Evolutionary conservation across 2,888 invertebrate genomes (phyloP).

Genomic region (Cryptocephalus primarius): DNA sequence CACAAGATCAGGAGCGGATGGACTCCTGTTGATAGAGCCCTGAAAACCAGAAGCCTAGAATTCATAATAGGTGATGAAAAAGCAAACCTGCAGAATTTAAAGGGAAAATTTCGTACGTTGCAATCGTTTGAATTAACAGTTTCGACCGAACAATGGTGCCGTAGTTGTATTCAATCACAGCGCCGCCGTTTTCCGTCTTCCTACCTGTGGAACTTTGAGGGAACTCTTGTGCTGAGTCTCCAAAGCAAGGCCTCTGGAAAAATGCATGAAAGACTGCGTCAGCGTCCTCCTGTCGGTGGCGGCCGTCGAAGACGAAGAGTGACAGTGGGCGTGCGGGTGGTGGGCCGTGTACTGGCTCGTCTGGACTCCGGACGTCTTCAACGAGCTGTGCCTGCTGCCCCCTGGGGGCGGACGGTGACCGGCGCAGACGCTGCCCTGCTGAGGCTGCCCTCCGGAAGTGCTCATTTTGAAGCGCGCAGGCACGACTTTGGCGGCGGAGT

Average conservation of each 20-base stretch:
- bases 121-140: too few species aligned
- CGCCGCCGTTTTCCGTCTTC: neutral
- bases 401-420: neutral
- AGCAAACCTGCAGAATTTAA: too few species aligned
- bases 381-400: conserved; percentile 26
- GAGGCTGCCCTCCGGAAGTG: conserved; percentile 22
- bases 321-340: conserved; percentile 10
- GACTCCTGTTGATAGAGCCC: conserved; percentile 40
- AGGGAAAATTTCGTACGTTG: too few species aligned
- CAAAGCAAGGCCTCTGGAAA: conserved; percentile 37
- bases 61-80: neutral
- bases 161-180: too few species aligned
- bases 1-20: conserved; percentile 48
- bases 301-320: conserved; percentile 5
- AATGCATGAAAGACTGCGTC: conserved; percentile 41
- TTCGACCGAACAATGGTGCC: too few species aligned
- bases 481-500: conserved; percentile 85
- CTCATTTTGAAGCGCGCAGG: conserved; percentile 56
- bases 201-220: conserved; percentile 27
- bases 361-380: conserved; percentile 31
- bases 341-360: conserved; percentile 19
- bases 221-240: conserved; percentile 24
- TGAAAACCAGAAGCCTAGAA: conserved; percentile 11
- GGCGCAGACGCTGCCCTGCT: conserved; percentile 8
- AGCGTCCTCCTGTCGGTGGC: conserved; percentile 28